Conservation (phyloP, 1,140 invertebrate species). For the Tetramorium parvispinum region DNA sequence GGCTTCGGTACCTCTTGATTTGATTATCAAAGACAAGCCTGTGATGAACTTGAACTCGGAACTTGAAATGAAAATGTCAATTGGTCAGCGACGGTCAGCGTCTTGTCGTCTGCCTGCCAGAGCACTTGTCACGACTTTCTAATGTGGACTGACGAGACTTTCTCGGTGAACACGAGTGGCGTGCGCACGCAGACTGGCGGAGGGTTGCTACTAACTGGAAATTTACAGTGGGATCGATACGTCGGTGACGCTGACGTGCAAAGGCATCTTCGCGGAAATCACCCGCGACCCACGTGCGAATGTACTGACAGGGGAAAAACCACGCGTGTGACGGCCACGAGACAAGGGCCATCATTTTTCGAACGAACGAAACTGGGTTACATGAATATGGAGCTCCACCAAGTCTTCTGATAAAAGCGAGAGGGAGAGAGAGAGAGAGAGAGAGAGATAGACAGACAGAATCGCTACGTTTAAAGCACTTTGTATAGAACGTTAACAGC, state of each 20-base stretch:
- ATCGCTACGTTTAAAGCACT: neutral
- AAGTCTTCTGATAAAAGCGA: neutral
- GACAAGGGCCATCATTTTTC: constrained; percentile 19
- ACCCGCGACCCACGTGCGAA: constrained; percentile 62
- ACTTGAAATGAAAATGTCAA: neutral
- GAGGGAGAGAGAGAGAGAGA: too few relatives aligned
- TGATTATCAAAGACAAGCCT: constrained; percentile 49
- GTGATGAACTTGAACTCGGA: neutral
- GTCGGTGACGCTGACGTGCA: constrained; percentile 56
- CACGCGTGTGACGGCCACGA: neutral
- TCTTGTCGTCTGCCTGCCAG: constrained; percentile 39
- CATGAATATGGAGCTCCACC: constrained; percentile 8
- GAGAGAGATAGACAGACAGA: neutral
- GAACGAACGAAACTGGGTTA: constrained; percentile 5
- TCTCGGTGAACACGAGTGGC: constrained; percentile 66
- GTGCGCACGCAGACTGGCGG: constrained; percentile 75
- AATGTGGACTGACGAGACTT: constrained; percentile 42
- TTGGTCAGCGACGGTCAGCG: neutral
- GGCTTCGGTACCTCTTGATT: neutral
- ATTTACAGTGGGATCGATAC: constrained; percentile 81
- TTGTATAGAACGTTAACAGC: neutral
- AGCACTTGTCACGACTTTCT: constrained; percentile 53
- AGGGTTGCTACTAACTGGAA: constrained; percentile 78
- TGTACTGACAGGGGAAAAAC: constrained; percentile 24
- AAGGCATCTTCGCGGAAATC: constrained; percentile 65